These are phyloP conservation scores for Chionomys nivalis DNA, from an alignment of 2,113 vertebrate genomes.

Conservation along the genomic window DNA sequence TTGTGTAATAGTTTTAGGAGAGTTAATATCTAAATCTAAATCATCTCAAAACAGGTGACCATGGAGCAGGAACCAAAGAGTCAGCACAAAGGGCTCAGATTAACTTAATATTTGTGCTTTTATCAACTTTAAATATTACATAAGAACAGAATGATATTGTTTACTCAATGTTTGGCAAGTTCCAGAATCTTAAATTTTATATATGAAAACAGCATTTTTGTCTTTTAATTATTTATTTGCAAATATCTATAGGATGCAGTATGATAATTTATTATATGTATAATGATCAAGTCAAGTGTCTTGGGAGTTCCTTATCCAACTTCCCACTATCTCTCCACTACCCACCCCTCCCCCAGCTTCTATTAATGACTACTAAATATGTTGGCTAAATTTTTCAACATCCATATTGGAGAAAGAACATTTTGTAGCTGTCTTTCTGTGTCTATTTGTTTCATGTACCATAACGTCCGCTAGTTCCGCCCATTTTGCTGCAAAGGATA, in stretches of 20 bases:
- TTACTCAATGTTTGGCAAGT: background rate
- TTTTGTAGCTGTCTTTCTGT: background rate
- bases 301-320: background rate
- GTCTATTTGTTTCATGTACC: background rate
- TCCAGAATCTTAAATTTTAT: background rate
- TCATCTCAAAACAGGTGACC: background rate
- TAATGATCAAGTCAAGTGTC: background rate
- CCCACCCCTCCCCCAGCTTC: background rate
- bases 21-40: background rate
- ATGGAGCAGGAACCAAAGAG: background rate
- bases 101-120: background rate
- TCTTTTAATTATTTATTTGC: background rate
- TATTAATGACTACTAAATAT: background rate
- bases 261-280: background rate
- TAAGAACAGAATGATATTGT: background rate
- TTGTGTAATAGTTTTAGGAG: background rate
- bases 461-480: background rate
- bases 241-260: background rate
- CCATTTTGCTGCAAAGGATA: background rate
- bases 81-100: background rate
- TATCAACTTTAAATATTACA: background rate
- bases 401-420: background rate
- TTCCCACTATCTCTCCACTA: no score
- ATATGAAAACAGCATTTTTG: background rate
- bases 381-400: background rate